Evolutionary conservation across 1,140 invertebrate genomes (phyloP), one percentile per base, ranked within the genome.

Genomic region (Drosophila lacteicornis): DNA sequence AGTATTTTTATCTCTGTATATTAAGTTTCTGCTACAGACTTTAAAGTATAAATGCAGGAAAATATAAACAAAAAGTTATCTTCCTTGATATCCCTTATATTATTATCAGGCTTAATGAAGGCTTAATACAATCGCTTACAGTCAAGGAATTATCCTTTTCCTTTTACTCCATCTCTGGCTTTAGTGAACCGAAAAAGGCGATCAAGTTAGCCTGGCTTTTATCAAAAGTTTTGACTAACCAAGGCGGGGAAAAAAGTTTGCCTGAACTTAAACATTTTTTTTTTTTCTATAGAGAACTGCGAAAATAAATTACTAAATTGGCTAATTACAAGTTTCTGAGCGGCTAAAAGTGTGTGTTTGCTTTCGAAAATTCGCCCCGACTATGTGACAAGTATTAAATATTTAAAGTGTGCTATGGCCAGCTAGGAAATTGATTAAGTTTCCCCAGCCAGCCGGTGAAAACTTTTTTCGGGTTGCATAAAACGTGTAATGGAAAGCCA

Each of bases 391-490:
- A 68, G 75, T 58, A 70, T 87, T 69, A 63, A 83, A 88, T 80
- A 86, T 88, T 88, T 87, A 88, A 88, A 77, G 63, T 61, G 49
- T 66, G 69, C 61, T 50, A 46, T 47, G 49, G 47, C 53, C 47
- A 66, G 55, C 43, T 60, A 33, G 73, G 63, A 86, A 86, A 86
- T 86, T 86, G 83, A 86, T 86, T 86, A 88, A 65, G 79, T 61
- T 87, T 69, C 19, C 40, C 49, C 53, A 60, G 58, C 62, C 70
- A 73, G 75, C 69, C 65, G 65, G 66, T 47, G 75, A 30, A 70
- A 75, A 77, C 61, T 73, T 77, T 77, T 57, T 45, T 53, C 40
- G 45, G 69, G 22, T 59, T 45, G 69, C 46, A 50, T 73, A 50
- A 60, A 73, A 60, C 45, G 69, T 30, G 70, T 60, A 73, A 85